A percentile compares a stretch with the other conserved stretches of the same genome.
phyloP scores from a whole-genome alignment of 2,113 vertebrate genomes.

The Cygnus buccinator region DNA sequence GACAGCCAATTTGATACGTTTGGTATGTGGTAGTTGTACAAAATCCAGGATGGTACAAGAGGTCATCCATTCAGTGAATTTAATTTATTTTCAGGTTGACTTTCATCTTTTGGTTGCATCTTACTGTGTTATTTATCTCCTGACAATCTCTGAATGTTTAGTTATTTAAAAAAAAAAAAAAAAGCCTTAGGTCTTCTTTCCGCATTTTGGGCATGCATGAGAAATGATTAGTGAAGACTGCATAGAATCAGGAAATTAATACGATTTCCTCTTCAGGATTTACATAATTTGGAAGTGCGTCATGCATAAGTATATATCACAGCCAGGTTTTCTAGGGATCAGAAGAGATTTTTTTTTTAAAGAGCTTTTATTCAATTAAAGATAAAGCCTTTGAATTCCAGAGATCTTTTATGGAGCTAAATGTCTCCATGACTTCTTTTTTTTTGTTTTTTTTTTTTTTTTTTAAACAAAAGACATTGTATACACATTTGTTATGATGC shows the following conservation, averaged over 20 bases:
- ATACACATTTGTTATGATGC: not conserved
- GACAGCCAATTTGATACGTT: not conserved
- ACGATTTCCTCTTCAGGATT: not conserved
- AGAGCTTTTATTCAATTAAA: not conserved
- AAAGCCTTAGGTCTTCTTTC: not conserved
- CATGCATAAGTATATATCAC: not conserved
- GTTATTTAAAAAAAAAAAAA: not conserved
- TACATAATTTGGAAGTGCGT: not conserved
- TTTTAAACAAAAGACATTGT: not conserved
- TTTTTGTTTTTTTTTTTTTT: not conserved
- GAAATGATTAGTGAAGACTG: not conserved
- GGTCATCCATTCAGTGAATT: not conserved
- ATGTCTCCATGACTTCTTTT: not conserved
- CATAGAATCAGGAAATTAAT: not conserved
- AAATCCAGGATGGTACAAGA: not conserved
- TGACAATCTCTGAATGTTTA: not conserved
- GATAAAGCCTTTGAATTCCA: not conserved
- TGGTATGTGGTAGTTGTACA: not conserved
- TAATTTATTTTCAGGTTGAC: not conserved
- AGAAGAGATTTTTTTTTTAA: not conserved
- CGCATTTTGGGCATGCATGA: not conserved
- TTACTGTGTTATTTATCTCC: not conserved
- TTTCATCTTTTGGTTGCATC: not conserved
- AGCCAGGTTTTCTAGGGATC: not conserved
- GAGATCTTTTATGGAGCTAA: not conserved